phyloP scores from a whole-genome alignment of 2,888 invertebrate genomes.

The Macrophya annulata region DNA sequence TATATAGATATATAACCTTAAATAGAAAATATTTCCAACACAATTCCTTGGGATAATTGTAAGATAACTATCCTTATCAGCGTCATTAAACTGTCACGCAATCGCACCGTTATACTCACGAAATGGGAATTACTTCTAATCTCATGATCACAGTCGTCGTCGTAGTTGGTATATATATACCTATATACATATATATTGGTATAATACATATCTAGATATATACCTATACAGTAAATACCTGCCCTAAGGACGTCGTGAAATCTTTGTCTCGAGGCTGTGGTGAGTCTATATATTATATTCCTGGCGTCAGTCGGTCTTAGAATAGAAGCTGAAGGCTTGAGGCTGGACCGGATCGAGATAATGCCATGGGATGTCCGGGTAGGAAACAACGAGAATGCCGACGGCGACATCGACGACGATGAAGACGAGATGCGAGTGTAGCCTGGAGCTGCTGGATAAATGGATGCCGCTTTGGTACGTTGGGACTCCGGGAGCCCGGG shows the following conservation, averaged over 20 bases:
- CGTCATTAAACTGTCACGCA: slow-evolving; percentile 24
- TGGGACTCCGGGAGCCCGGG: slow-evolving; percentile 34
- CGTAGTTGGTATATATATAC: background rate
- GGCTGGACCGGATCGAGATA: slow-evolving; percentile 52
- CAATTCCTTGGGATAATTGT: background rate
- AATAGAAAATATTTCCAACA: background rate
- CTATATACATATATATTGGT: too few species aligned
- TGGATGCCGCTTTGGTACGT: slow-evolving; percentile 49
- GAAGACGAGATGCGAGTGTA: slow-evolving; percentile 37
- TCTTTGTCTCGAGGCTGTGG: background rate
- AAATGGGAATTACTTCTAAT: slow-evolving; percentile 38
- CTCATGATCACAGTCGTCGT: slow-evolving; percentile 25
- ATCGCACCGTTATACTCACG: slow-evolving; percentile 15
- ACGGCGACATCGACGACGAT: slow-evolving; percentile 28
- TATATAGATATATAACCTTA: background rate
- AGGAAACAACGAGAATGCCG: slow-evolving; percentile 21
- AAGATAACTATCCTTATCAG: slow-evolving; percentile 22
- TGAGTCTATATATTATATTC: background rate
- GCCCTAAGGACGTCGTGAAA: slow-evolving; percentile 30
- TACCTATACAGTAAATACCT: background rate
- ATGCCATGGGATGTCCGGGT: slow-evolving; percentile 37
- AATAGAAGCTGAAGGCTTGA: background rate
- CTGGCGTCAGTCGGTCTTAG: slow-evolving; percentile 2
- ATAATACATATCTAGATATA: too few species aligned
- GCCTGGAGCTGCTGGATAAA: slow-evolving; percentile 46